phyloP scores from a whole-genome alignment of 1,140 invertebrate species.

The Campoletis sonorensis region DNA sequence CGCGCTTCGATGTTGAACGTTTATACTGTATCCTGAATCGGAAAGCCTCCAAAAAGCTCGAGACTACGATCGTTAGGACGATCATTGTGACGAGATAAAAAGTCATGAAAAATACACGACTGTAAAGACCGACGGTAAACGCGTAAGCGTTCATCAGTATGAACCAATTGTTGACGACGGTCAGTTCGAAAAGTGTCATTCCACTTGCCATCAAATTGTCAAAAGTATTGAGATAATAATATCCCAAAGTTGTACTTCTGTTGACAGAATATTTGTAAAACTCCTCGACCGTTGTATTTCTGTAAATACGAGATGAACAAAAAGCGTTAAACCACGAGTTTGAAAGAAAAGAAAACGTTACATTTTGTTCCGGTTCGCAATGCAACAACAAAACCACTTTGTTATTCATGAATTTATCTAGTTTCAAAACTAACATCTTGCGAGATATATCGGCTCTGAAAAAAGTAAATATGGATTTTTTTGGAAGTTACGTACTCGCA shows the following conservation, averaged over 20 bases:
- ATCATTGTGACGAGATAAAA: constrained; percentile 96
- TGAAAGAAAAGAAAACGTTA: constrained; percentile 16
- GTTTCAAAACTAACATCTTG: constrained; percentile 18
- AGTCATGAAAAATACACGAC: constrained; percentile 90
- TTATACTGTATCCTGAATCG: constrained; percentile 94
- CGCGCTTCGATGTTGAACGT: constrained; percentile 86
- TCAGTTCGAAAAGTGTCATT: constrained; percentile 93
- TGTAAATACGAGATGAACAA: constrained; percentile 71
- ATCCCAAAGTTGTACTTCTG: constrained; percentile 82
- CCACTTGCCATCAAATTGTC: constrained; percentile 84
- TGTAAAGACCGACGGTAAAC: constrained; percentile 81
- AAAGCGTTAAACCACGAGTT: constrained; percentile 29
- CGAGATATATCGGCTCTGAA: not conserved
- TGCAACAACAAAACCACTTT: not conserved
- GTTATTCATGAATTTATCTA: constrained; percentile 16
- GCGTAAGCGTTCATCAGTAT: constrained; percentile 95
- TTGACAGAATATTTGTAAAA: constrained; percentile 86
- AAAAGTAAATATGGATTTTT: not conserved
- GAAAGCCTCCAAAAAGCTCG: constrained; percentile 93
- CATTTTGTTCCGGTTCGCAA: not conserved
- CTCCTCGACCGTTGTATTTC: constrained; percentile 90
- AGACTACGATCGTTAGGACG: constrained; percentile 93
- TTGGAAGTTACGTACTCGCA: constrained; percentile 86
- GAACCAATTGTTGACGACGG: constrained; percentile 94
- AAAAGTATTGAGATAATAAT: constrained; percentile 94